A percentile compares a stretch with the other conserved stretches of the same genome.
Conservation (phyloP, 2,113 vertebrate species). For the Ivindomyrus marchei region DNA sequence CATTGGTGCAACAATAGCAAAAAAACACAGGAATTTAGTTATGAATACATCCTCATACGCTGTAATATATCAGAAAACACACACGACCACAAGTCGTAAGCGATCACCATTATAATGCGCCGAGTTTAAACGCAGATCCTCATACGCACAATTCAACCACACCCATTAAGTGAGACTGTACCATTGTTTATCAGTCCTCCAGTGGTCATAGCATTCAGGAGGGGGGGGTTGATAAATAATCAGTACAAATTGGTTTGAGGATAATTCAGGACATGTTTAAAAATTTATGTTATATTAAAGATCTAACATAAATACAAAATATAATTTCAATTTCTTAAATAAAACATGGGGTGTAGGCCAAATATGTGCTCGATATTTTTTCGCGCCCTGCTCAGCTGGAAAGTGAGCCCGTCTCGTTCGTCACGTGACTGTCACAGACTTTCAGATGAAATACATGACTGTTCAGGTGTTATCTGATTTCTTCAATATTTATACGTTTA, state of each 20-base stretch:
- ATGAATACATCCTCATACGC: not conserved
- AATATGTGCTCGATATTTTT: not conserved
- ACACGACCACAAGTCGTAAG: conserved; percentile 22
- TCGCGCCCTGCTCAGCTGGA: not conserved
- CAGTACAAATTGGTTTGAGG: not conserved
- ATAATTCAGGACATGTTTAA: not conserved
- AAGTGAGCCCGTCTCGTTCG: not conserved
- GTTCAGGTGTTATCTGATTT: not conserved
- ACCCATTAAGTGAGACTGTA: conserved; percentile 52
- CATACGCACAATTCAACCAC: conserved; percentile 53
- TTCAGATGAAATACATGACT: not conserved
- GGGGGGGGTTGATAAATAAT: not conserved
- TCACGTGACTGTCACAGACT: not conserved
- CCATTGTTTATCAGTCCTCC: conserved; percentile 32
- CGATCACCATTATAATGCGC: conserved; percentile 34
- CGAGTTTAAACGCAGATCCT: conserved; percentile 41
- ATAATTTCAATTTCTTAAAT: not conserved
- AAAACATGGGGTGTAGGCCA: not conserved
- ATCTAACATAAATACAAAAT: not conserved
- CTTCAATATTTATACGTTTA: not conserved
- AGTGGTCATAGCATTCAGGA: conserved; percentile 6
- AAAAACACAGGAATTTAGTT: not conserved
- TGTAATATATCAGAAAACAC: not conserved
- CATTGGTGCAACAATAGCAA: conserved; percentile 25
- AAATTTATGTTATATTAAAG: not conserved